phyloP scores from a whole-genome alignment of 2,797 vertebrate genomes.

The Pygocentrus nattereri region DNA sequence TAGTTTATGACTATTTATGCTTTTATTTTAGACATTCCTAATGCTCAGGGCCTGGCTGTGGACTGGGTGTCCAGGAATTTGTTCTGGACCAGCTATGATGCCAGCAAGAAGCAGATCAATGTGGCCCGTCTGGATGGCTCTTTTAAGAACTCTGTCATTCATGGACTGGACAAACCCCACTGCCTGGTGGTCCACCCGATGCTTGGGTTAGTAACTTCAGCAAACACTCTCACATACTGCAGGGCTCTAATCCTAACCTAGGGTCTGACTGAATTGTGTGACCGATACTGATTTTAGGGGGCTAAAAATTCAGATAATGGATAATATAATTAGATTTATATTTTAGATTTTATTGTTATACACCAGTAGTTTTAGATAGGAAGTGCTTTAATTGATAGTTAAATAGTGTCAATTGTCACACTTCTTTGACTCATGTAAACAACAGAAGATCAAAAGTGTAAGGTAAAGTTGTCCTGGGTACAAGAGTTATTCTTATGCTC shows the following conservation, averaged over 20 bases:
- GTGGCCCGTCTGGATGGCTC: constrained; percentile 95
- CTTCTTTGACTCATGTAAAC: no score
- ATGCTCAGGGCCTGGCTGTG: constrained; percentile 92
- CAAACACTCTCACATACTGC: not conserved
- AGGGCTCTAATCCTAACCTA: not conserved
- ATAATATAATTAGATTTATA: no score
- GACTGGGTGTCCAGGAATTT: constrained; percentile 98
- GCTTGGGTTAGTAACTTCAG: constrained; percentile 80
- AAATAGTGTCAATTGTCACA: no score
- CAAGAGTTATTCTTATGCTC: no score
- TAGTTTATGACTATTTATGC: not conserved
- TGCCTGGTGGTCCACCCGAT: constrained; percentile 91
- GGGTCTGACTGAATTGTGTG: not conserved
- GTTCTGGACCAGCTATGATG: constrained; percentile 97
- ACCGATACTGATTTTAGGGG: no score
- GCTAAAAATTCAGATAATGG: no score
- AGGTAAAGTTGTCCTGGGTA: no score
- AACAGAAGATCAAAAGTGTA: no score
- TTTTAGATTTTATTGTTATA: no score
- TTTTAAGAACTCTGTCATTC: constrained; percentile 96
- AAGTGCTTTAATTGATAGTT: no score
- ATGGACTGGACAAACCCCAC: constrained; percentile 95
- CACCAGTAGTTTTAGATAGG: no score
- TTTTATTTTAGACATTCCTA: constrained; percentile 86
- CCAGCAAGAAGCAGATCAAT: constrained; percentile 97